Base-by-base conservation (phyloP, 2,888 invertebrate species). In the Coenonympha glycerion region DNA sequence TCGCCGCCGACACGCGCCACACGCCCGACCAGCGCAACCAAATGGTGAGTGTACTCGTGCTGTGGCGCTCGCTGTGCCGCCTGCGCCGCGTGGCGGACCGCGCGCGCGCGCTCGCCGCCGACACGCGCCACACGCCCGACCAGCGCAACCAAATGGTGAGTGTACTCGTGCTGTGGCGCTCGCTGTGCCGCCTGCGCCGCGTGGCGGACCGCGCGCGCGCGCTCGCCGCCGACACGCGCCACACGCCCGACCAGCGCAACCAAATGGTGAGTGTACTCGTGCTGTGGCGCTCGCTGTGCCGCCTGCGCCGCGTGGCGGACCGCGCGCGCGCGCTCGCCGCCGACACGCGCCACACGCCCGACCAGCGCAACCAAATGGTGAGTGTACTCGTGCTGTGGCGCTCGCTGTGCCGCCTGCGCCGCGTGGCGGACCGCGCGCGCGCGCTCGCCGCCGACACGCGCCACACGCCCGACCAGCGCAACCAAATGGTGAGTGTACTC, bases 11-110 rank as follows among this genome's bases (percentile, higher is more conserved):
- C 82, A 58, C 87, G 3, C 76, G 88, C 6, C 76, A 92, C 58
- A 87, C 91, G 65, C 76, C 89, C 58, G 90, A 90, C 50, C 92
- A 93, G 69, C 91, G 90, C 71, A 89, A 88, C 57, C 90, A 91
- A 66, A 84, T 91, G 88, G 92, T 92, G 72, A 65, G 62, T 47
- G 36, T 11, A 11, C 26, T 33, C 6, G 15, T n/a, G 71, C 91
- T 98, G 72, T 93, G 96, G 81, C 90, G 89, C 63, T 95, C 94
- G 57, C 88, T 96, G 68, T 90, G 91, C 57, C 92, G 93, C 61
- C 90, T 95, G 72, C 93, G 93, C 64, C 90, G 91, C 63, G 89
- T 94, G 50, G 93, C 93, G 31, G 90, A 91, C 66, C 89, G 92
- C 68, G 92, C 93, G 61, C 91, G 92, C 56, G 66, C 77, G 45